Evolutionary conservation across 2,888 invertebrate species (phyloP).

Genomic region (Cerastis rubricosa): DNA sequence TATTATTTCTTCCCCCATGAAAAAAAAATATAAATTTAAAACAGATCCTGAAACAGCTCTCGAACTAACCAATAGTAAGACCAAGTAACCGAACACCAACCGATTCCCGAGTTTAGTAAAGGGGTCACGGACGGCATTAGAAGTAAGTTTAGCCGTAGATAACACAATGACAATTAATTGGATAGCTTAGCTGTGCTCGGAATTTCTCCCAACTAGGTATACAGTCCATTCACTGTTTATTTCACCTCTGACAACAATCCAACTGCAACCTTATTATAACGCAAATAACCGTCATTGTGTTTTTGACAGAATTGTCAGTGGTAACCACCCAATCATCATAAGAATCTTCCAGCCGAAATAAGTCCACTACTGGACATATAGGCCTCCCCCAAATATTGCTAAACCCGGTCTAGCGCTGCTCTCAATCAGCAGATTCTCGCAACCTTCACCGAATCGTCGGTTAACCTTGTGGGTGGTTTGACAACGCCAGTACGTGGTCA

Average conservation of each 20-base stretch:
- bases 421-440: not conserved
- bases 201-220: constrained; percentile 54
- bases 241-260: not conserved
- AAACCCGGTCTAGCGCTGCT: not conserved
- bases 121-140: constrained; percentile 77
- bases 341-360: not conserved
- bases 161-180: constrained; percentile 79
- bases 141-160: constrained; percentile 73
- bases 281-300: not conserved
- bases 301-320: not conserved
- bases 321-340: not conserved
- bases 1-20: not conserved
- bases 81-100: constrained; percentile 66
- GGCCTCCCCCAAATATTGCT: not conserved
- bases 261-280: not conserved
- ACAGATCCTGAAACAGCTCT: not conserved
- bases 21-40: too few relatives aligned
- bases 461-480: not conserved
- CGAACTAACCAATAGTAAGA: constrained; percentile 62
- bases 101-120: constrained; percentile 72
- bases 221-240: not conserved
- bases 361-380: not conserved
- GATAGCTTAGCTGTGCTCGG: constrained; percentile 74
- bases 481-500: not conserved
- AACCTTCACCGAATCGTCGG: not conserved